phyloP scores from a whole-genome alignment of 2,888 invertebrate species.

The Callinectes sapidus region DNA sequence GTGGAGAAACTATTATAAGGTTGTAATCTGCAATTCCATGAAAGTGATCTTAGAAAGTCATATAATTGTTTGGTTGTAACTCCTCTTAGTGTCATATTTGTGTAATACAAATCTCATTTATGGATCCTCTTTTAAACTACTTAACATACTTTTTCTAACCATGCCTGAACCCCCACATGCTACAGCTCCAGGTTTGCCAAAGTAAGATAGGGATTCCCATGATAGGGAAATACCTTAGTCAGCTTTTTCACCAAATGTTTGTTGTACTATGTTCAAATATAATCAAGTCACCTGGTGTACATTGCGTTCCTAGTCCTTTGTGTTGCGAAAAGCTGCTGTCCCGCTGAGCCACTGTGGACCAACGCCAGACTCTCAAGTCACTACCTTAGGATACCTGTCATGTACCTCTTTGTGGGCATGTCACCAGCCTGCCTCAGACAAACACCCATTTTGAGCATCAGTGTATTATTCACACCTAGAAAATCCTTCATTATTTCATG shows the following conservation, averaged over 20 bases:
- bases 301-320: slow-evolving; percentile 68
- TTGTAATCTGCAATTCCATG: slow-evolving; percentile 54
- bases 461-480: slow-evolving; percentile 13
- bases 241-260: slow-evolving; percentile 62
- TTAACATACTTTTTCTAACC: slow-evolving; percentile 46
- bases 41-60: slow-evolving; percentile 52
- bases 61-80: slow-evolving; percentile 66
- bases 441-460: slow-evolving; percentile 1
- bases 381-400: slow-evolving; percentile 53
- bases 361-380: slow-evolving; percentile 59
- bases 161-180: slow-evolving; percentile 58
- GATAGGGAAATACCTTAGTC: slow-evolving; percentile 58
- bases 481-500: slow-evolving; percentile 48
- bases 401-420: slow-evolving; percentile 56
- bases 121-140: slow-evolving; percentile 55
- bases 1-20: slow-evolving; percentile 55
- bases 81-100: slow-evolving; percentile 56
- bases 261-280: slow-evolving; percentile 64
- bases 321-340: slow-evolving; percentile 65
- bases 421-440: slow-evolving; percentile 43
- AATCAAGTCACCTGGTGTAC: slow-evolving; percentile 54
- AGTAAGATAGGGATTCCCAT: slow-evolving; percentile 45
- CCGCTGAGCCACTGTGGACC: slow-evolving; percentile 64
- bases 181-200: slow-evolving; percentile 57
- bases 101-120: slow-evolving; percentile 51